A percentile compares a stretch with the other conserved stretches of the same genome.
Evolutionary conservation across 2,797 vertebrate genomes (phyloP).

Genomic region (Danio albolineatus): DNA sequence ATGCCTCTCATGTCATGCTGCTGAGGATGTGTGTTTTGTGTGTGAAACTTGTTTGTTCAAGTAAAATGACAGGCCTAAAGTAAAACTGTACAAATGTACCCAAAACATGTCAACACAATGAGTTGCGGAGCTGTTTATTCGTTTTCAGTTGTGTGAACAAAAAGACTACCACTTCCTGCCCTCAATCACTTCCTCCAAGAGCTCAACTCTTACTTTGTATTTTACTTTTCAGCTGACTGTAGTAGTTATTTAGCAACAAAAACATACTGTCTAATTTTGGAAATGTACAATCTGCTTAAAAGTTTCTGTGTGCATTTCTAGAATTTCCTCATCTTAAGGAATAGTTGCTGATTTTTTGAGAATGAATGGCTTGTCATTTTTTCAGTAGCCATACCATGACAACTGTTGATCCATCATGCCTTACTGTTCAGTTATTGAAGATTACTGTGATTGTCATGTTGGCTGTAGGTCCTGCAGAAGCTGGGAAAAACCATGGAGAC

Average conservation of each 20-base stretch:
- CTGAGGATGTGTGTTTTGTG: not conserved
- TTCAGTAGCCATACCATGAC: not conserved
- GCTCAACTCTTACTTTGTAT: conserved; percentile 1
- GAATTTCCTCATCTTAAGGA: not conserved
- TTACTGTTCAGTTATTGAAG: not conserved
- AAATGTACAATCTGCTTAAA: not conserved
- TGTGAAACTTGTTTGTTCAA: not conserved
- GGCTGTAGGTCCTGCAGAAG: conserved; percentile 89
- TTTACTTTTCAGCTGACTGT: not conserved
- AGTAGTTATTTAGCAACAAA: not conserved
- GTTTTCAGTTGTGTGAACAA: conserved; percentile 1
- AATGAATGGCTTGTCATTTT: not conserved
- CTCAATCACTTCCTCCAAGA: conserved; percentile 51
- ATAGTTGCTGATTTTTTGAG: conserved; percentile 1
- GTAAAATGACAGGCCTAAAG: not conserved
- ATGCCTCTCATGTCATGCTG: not conserved
- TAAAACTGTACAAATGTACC: not conserved
- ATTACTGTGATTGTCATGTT: not conserved
- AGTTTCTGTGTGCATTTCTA: not conserved
- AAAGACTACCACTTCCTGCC: conserved; percentile 54
- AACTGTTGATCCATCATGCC: not conserved
- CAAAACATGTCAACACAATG: not conserved
- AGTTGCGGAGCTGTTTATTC: not conserved
- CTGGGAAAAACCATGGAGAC: conserved; percentile 94
- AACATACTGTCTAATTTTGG: not conserved